Evolutionary conservation across 2,888 invertebrate species (phyloP).

Genomic region (Spisula subtruncata): DNA sequence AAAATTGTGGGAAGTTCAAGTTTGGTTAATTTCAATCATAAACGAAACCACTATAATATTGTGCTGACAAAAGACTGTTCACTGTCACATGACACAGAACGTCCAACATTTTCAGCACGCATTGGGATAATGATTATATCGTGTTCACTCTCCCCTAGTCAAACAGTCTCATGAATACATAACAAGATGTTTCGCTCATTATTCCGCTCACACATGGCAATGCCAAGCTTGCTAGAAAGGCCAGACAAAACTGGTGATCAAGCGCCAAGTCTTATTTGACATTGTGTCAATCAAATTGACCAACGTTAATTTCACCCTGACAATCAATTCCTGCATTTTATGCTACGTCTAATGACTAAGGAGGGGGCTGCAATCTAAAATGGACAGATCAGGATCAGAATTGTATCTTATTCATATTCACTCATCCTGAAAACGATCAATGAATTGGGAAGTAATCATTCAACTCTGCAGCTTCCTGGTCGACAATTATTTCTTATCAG

Average conservation of each 20-base stretch:
- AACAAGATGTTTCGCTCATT: not conserved
- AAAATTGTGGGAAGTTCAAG: no score
- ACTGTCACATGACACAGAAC: no score
- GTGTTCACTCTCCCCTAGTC: not conserved
- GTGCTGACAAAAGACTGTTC: no score
- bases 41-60: no score
- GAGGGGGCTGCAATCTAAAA: not conserved
- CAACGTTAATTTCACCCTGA: constrained; percentile 23
- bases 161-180: not conserved
- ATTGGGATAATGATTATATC: not conserved
- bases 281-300: constrained; percentile 37
- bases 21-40: no score
- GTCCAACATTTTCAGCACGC: no score
- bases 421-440: not conserved
- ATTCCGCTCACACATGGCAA: not conserved
- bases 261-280: constrained; percentile 25
- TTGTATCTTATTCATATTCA: not conserved
- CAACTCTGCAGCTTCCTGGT: no score
- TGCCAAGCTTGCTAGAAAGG: constrained; percentile 2
- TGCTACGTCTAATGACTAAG: not conserved
- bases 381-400: not conserved
- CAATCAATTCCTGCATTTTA: constrained; percentile 18
- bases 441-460: not conserved
- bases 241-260: constrained; percentile 11
- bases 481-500: no score